phyloP scores from a whole-genome alignment of 2,888 invertebrate species.

The Netelia inedita region DNA sequence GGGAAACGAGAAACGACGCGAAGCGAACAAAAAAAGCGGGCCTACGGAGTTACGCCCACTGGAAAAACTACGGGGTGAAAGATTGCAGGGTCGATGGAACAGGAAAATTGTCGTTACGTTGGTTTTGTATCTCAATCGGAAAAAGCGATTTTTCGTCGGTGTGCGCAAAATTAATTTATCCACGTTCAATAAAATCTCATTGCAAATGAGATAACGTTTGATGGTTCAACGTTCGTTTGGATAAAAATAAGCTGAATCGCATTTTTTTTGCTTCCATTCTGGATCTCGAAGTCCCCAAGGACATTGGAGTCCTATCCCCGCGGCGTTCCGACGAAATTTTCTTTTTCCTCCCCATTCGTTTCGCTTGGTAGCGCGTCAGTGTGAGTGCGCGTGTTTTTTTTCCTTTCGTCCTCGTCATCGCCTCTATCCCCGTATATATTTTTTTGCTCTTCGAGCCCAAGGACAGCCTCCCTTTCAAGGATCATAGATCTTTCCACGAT shows the following conservation, averaged over 20 bases:
- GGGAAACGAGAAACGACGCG: constrained; percentile 36
- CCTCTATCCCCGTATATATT: constrained; percentile 52
- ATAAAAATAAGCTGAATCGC: background rate
- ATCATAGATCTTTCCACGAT: constrained; percentile 68
- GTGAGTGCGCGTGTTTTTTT: constrained; percentile 38
- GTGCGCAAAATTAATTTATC: background rate
- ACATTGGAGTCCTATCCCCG: constrained; percentile 54
- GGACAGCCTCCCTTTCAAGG: constrained; percentile 56
- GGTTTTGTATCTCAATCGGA: constrained; percentile 46
- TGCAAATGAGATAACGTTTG: background rate
- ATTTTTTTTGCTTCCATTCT: background rate
- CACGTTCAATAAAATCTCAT: background rate
- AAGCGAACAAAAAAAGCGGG: constrained; percentile 7
- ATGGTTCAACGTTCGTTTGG: too few species aligned
- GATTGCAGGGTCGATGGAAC: background rate
- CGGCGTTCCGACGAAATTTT: constrained; percentile 59
- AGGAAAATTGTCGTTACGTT: constrained; percentile 44
- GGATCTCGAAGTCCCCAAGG: constrained; percentile 32
- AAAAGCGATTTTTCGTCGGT: constrained; percentile 16
- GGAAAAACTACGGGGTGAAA: constrained; percentile 29
- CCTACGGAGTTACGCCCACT: constrained; percentile 59
- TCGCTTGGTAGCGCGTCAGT: constrained; percentile 56
- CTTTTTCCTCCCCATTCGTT: constrained; percentile 30
- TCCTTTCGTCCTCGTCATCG: constrained; percentile 40
- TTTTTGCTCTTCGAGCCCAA: constrained; percentile 57